Evolutionary conservation across 2,113 vertebrate species (phyloP), one percentile per base, ranked within the genome.

Genomic region (Cryptotis parvus): DNA sequence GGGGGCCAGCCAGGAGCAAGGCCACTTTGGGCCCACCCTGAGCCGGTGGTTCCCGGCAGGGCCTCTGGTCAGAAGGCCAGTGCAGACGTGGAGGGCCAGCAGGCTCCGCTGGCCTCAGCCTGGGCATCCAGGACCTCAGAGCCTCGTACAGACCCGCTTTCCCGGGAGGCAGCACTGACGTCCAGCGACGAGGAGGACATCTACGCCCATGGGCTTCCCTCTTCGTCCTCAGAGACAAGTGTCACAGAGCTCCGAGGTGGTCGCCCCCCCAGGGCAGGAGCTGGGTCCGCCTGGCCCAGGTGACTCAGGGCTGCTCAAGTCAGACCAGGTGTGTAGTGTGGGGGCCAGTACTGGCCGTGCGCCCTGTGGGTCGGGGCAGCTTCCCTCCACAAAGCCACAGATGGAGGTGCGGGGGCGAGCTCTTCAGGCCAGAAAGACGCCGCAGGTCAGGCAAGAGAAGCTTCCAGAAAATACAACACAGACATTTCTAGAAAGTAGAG

Each of bases 171-270:
- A 10, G 91, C 16, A 10, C 73, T 77, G 86, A 95, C 97, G 24
- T 99, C 99, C 72, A 99, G 99, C 73, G 99, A 99, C 22, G 99
- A 99, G 26, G 99, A 98, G 89, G 99, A 99, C 96, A 99, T 99
- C 96, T 99, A 99, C 72, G 96, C 97, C 15, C 98, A 97, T 0
- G 97, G 97, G 31, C 96, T 98, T 68, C 98, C 98, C 0, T 97
- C 96, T 58, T 98, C 98, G 0, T 97, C 97, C 39, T 98, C 98
- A 0, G 98, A 97, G 80, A 95, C 96, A 0, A 98, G 98, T 8
- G 33, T 97, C 61, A 95, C 97, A 0, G 98, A 99, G 27, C 87
- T 87, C 35, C 86, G 88, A 69, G 95, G 93, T 16, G 94, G 88
- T 55, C 58, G 37, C 26, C 96, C 90, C 90, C 81, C 95, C 93